Conservation (phyloP, 2,888 invertebrate species). For the Polyommatus icarus region DNA sequence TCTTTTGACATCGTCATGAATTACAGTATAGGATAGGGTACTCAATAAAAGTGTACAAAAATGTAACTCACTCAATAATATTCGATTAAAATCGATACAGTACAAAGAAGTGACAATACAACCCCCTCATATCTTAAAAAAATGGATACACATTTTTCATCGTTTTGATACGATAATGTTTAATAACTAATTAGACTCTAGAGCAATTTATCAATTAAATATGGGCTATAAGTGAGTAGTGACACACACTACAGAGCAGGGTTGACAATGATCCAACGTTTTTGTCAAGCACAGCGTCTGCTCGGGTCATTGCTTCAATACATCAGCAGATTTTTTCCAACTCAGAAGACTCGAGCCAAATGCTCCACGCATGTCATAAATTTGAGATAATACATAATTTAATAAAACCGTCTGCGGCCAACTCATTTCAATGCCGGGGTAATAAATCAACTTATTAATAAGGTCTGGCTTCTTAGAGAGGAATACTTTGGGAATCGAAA, state of each 20-base stretch:
- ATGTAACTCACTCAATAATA: no score
- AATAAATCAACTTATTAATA: slow-evolving; percentile 23
- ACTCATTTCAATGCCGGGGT: slow-evolving; percentile 14
- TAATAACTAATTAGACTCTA: not conserved
- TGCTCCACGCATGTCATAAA: not conserved
- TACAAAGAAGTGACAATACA: not conserved
- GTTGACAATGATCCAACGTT: not conserved
- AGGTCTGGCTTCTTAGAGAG: not conserved
- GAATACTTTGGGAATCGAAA: slow-evolving; percentile 38
- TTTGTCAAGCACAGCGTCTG: not conserved
- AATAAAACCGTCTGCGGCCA: slow-evolving; percentile 19
- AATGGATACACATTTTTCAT: no score
- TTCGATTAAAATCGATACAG: not conserved
- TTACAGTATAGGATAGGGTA: not conserved
- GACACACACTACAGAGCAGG: not conserved
- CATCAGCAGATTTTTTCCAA: not conserved
- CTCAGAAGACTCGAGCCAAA: not conserved
- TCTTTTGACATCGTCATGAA: not conserved
- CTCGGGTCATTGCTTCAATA: not conserved
- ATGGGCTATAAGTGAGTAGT: not conserved
- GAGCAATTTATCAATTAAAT: not conserved
- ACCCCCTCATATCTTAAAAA: not conserved
- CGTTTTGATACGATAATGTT: no score
- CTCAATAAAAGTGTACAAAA: not conserved
- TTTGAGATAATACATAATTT: slow-evolving; percentile 11